Base-by-base conservation (phyloP, 2,113 vertebrate genomes). In the Girardinichthys multiradiatus region DNA sequence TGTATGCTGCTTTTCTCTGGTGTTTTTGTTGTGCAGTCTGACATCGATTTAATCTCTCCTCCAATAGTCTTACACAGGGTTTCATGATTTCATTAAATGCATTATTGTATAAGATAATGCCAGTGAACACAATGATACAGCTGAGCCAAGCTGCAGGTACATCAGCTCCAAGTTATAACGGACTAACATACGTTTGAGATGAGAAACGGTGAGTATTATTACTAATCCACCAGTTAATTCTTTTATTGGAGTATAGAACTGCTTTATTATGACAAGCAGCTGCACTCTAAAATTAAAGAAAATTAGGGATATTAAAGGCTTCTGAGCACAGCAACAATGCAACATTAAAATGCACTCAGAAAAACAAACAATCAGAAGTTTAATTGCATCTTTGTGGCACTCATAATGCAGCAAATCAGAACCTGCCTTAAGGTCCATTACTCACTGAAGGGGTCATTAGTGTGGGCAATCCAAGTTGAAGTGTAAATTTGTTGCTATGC, bases 401-500 rank as follows among this genome's bases (percentile, higher is more conserved):
- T 66, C 62, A 68, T 75, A 45, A 75, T 2, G 30, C 24, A 54
- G 64, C 29, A 74, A 78, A 85, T 64, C 63, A 21, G n/a, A 65
- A 48, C 70, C 74, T 67, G 62, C 70, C 65, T 75, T 60, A 13
- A 57, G 65, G 74, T 67, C 68, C 63, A 65, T 70, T 28, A 28
- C 33, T 79, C 30, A 76, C 42, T 61, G 24, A 64, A 68, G 48
- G 39, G 27, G 73, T 64, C 35, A 72, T 62, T 65, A 66, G 48
- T 29, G 10, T 37, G 28, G 28, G 59, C 13, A 64, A 64, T 61
- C 59, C 48, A 78, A n/a, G 61, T 45, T 74, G 54, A 28, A 58
- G 70, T 62, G 65, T 29, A 74, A 79, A 78, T 58, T 72, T 75
- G 84, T 87, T 86, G 81, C 84, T 74, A 83, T 68, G 79, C 82